Conservation (phyloP, 2,113 vertebrate genomes). For the Theristicus caerulescens region DNA sequence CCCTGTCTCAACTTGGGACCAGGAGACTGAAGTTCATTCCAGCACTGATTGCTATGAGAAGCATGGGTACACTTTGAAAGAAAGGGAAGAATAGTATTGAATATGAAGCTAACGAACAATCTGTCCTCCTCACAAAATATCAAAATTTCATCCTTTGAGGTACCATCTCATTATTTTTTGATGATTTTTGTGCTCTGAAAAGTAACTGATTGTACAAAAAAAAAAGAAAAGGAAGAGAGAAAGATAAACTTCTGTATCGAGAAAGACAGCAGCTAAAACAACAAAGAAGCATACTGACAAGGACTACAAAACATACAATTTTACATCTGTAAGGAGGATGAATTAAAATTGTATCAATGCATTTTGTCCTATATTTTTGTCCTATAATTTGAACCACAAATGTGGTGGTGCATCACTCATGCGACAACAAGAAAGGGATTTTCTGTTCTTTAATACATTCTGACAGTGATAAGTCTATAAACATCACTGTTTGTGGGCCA, state of each 20-base stretch:
- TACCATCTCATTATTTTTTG: not conserved
- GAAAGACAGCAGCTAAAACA: not conserved
- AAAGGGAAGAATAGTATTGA: not conserved
- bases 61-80: not conserved
- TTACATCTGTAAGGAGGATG: not conserved
- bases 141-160: not conserved
- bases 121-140: not conserved
- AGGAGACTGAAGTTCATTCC: not conserved
- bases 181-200: not conserved
- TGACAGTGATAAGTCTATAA: not conserved
- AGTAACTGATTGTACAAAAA: not conserved
- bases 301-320: not conserved
- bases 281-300: not conserved
- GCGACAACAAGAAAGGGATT: not conserved
- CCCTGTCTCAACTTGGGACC: not conserved
- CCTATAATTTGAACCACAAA: not conserved
- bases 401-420: too few relatives aligned
- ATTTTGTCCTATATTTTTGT: not conserved
- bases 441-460: not conserved
- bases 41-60: not conserved
- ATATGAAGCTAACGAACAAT: not conserved
- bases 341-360: not conserved
- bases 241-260: not conserved
- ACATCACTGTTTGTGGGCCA: not conserved
- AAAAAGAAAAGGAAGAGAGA: not conserved